Evolutionary conservation across 2,888 invertebrate species (phyloP).

Genomic region (Epinotia bilunana): DNA sequence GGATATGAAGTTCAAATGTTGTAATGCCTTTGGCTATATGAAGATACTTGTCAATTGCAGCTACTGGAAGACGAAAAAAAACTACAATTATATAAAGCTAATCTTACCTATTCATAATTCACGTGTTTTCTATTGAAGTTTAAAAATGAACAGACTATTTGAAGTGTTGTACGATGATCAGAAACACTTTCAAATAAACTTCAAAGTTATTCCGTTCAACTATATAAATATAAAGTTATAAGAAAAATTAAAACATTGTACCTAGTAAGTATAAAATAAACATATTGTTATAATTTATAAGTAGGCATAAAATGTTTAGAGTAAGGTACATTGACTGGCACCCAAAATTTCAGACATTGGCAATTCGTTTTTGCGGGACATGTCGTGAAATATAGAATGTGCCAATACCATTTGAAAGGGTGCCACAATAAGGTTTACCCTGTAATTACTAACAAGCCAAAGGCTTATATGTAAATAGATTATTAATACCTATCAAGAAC

Average conservation of each 20-base stretch:
- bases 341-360: background rate
- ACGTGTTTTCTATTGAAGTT: slow-evolving; percentile 19
- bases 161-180: slow-evolving; percentile 12
- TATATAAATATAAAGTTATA: slow-evolving; percentile 47
- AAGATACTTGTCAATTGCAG: slow-evolving; percentile 44
- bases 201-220: slow-evolving; percentile 56
- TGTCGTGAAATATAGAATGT: too few relatives aligned
- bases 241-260: slow-evolving; percentile 32
- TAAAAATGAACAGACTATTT: background rate
- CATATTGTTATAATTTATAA: slow-evolving; percentile 62
- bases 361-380: too few relatives aligned
- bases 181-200: slow-evolving; percentile 43
- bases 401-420: background rate
- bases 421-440: background rate
- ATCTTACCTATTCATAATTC: slow-evolving; percentile 15
- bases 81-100: slow-evolving; percentile 18
- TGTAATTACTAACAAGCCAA: slow-evolving; percentile 30
- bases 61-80: slow-evolving; percentile 19
- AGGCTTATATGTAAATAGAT: slow-evolving; percentile 32
- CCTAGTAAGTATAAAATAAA: slow-evolving; percentile 25
- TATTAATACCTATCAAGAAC: slow-evolving; percentile 13
- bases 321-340: slow-evolving; percentile 16
- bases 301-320: slow-evolving; percentile 55
- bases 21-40: slow-evolving; percentile 18
- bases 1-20: background rate